These are phyloP conservation scores for Chydorus sphaericus DNA, from an alignment of 2,888 invertebrate species.

Conservation along the genomic window DNA sequence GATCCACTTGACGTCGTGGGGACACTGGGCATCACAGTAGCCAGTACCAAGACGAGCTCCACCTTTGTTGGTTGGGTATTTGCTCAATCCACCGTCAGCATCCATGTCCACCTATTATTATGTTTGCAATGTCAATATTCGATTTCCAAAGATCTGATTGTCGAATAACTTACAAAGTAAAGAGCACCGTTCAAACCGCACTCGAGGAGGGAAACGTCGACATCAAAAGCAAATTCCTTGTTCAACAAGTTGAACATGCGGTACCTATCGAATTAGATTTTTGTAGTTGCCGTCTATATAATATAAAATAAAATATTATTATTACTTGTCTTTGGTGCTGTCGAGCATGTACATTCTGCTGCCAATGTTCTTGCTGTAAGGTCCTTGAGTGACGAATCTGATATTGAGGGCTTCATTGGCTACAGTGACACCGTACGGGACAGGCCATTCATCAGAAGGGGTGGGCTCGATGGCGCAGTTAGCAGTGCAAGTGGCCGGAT, in stretches of 20 bases:
- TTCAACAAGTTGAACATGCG: constrained; percentile 19
- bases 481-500: constrained; percentile 15
- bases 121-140: not conserved
- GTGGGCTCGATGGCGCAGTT: constrained; percentile 18
- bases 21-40: constrained; percentile 19
- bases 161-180: constrained; percentile 16
- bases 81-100: constrained; percentile 17
- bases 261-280: constrained; percentile 11
- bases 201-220: constrained; percentile 16
- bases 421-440: constrained; percentile 16
- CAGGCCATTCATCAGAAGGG: constrained; percentile 14
- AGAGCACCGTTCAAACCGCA: constrained; percentile 19
- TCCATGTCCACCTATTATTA: constrained; percentile 16
- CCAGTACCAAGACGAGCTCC: constrained; percentile 19
- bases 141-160: not conserved
- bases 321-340: constrained; percentile 12
- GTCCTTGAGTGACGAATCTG: constrained; percentile 17
- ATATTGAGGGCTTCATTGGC: constrained; percentile 11
- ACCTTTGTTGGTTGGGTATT: constrained; percentile 16
- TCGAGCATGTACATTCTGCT: constrained; percentile 18
- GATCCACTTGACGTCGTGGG: constrained; percentile 19
- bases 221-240: constrained; percentile 18
- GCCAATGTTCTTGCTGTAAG: constrained; percentile 17
- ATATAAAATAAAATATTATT: not conserved
- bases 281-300: not conserved